Evolutionary conservation across 2,888 invertebrate species (phyloP).

Genomic region (Tetrapedia diversipes): DNA sequence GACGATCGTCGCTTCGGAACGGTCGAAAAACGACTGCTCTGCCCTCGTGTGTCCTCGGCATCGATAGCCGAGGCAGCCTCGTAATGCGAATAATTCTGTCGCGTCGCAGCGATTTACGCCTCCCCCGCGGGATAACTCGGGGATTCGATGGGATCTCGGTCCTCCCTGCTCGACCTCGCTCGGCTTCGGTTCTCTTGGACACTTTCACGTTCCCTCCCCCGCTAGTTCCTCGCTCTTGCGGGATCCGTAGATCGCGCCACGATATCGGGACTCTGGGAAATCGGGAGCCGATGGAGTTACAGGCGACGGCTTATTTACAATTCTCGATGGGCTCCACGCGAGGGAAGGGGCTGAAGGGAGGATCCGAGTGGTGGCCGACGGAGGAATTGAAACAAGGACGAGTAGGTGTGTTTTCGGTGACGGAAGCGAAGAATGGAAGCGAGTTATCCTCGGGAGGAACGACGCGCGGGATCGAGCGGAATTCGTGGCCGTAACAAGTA

Average conservation of each 20-base stretch:
- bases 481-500: conserved; percentile 48
- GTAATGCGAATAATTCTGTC: conserved; percentile 54
- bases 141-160: conserved; percentile 6
- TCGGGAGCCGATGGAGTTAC: neutral
- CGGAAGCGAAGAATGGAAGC: conserved; percentile 33
- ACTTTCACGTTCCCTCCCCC: neutral
- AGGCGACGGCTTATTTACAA: conserved; percentile 25
- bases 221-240: neutral
- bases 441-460: conserved; percentile 17
- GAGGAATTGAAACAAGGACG: neutral
- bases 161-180: neutral
- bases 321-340: too few species aligned
- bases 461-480: conserved; percentile 36
- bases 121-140: conserved; percentile 39
- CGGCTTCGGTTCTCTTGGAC: neutral
- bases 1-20: conserved; percentile 45
- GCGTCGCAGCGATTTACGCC: conserved; percentile 42
- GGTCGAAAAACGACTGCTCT: conserved; percentile 52
- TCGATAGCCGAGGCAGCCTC: conserved; percentile 52
- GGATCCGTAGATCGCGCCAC: neutral
- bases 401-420: neutral
- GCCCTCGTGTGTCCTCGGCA: conserved; percentile 56
- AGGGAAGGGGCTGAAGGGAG: too few species aligned
- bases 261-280: neutral
- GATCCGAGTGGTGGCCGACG: too few species aligned